These are phyloP conservation scores for Anoplophora glabripennis DNA, from an alignment of 1,140 invertebrate genomes.

Conservation along the genomic window DNA sequence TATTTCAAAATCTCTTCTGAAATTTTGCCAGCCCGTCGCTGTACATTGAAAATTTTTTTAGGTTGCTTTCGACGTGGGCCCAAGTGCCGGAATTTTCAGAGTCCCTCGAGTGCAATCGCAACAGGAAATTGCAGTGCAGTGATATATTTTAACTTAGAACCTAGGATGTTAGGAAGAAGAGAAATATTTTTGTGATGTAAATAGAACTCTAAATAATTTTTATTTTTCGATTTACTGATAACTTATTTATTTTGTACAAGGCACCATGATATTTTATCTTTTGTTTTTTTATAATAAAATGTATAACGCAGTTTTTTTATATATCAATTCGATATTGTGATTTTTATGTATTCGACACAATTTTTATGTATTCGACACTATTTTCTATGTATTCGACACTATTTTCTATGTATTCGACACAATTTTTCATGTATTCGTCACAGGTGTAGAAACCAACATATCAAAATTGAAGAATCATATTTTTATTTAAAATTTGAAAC, in stretches of 20 bases:
- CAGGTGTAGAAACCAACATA: too few species aligned
- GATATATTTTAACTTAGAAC: slow-evolving; percentile 23
- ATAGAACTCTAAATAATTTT: too few species aligned
- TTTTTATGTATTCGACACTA: too few species aligned
- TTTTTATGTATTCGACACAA: too few species aligned
- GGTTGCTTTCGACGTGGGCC: slow-evolving; percentile 37
- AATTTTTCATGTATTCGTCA: too few species aligned
- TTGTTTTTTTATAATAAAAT: not conserved
- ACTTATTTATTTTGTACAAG: slow-evolving; percentile 16
- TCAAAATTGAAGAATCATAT: too few species aligned
- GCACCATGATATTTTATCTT: not conserved
- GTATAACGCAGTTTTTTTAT: not conserved
- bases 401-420: too few species aligned
- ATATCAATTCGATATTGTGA: too few species aligned
- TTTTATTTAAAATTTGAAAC: too few species aligned
- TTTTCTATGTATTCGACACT: too few species aligned
- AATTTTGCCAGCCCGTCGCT: too few species aligned
- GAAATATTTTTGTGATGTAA: slow-evolving; percentile 12
- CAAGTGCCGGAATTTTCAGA: slow-evolving; percentile 40
- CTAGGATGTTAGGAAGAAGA: not conserved
- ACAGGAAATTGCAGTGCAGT: slow-evolving; percentile 18
- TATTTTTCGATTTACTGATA: not conserved
- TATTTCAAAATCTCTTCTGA: too few species aligned
- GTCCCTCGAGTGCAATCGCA: slow-evolving; percentile 29
- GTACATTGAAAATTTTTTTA: slow-evolving; percentile 29